Evolutionary conservation across 1,140 invertebrate species (phyloP).

Genomic region (Trypoxylus dichotomus): DNA sequence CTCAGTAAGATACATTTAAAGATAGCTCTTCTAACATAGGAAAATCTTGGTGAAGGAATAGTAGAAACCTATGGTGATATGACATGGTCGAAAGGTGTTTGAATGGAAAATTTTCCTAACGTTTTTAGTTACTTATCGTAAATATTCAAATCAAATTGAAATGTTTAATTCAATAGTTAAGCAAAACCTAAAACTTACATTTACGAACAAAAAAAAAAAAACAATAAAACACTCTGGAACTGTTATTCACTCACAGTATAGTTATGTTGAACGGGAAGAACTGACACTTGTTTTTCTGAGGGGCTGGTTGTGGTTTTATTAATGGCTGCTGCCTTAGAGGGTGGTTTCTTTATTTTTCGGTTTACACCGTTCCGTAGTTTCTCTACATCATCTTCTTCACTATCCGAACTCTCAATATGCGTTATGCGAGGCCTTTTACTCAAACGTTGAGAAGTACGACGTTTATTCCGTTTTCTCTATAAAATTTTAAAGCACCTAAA

Average conservation of each 20-base stretch:
- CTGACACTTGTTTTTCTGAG: background rate
- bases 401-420: slow-evolving; percentile 34
- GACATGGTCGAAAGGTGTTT: too few species aligned
- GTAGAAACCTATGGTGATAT: too few species aligned
- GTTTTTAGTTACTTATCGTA: too few species aligned
- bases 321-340: background rate
- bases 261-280: background rate
- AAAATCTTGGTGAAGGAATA: too few species aligned
- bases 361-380: slow-evolving; percentile 34
- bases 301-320: background rate
- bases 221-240: too few species aligned
- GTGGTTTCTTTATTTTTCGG: slow-evolving; percentile 32
- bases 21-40: too few species aligned
- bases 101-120: too few species aligned
- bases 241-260: slow-evolving; percentile 1
- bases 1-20: too few species aligned
- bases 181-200: too few species aligned
- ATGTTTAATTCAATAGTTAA: too few species aligned
- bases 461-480: slow-evolving; percentile 37
- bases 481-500: background rate
- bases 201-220: too few species aligned
- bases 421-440: slow-evolving; percentile 39
- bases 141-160: too few species aligned
- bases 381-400: slow-evolving; percentile 32
- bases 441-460: slow-evolving; percentile 38